Conservation (phyloP, 2,797 vertebrate genomes). For the Notolepis coatsorum region DNA sequence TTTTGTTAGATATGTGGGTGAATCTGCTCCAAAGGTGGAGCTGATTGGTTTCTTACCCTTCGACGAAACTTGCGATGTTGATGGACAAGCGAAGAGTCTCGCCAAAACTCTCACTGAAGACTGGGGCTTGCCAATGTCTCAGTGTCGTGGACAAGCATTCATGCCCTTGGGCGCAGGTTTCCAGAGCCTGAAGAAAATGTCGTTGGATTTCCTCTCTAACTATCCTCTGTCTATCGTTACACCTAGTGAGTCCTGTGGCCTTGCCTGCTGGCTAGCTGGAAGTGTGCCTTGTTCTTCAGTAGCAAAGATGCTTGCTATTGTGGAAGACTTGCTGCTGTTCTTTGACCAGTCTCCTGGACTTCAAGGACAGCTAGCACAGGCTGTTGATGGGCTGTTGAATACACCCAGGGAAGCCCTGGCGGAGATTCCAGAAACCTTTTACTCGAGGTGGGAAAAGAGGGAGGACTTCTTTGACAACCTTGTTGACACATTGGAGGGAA, state of each 20-base stretch:
- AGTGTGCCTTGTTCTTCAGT: slow-evolving; percentile 88
- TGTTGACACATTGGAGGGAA: slow-evolving; percentile 90
- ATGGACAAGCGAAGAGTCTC: slow-evolving; percentile 86
- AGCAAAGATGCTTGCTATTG: slow-evolving; percentile 85
- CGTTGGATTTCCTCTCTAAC: slow-evolving; percentile 87
- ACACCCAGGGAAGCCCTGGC: slow-evolving; percentile 84
- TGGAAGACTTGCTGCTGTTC: slow-evolving; percentile 90
- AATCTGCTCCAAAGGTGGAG: slow-evolving; percentile 91
- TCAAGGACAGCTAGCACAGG: slow-evolving; percentile 85
- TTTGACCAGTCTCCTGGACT: slow-evolving; percentile 88
- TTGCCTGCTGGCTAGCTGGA: slow-evolving; percentile 92
- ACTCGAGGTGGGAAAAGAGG: slow-evolving; percentile 91
- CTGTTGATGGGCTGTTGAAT: slow-evolving; percentile 84
- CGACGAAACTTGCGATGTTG: slow-evolving; percentile 73
- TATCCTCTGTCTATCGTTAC: slow-evolving; percentile 91
- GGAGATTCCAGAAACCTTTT: slow-evolving; percentile 86
- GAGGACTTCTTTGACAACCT: slow-evolving; percentile 95
- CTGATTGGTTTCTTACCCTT: slow-evolving; percentile 92
- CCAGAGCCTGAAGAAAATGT: slow-evolving; percentile 92
- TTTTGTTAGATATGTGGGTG: slow-evolving; percentile 90
- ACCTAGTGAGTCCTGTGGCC: slow-evolving; percentile 93
- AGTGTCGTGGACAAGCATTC: slow-evolving; percentile 94
- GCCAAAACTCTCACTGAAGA: slow-evolving; percentile 88
- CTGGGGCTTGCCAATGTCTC: slow-evolving; percentile 94
- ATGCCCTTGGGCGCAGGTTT: slow-evolving; percentile 88